Conservation (phyloP, 2,888 invertebrate genomes). For the Congeria kusceri region DNA sequence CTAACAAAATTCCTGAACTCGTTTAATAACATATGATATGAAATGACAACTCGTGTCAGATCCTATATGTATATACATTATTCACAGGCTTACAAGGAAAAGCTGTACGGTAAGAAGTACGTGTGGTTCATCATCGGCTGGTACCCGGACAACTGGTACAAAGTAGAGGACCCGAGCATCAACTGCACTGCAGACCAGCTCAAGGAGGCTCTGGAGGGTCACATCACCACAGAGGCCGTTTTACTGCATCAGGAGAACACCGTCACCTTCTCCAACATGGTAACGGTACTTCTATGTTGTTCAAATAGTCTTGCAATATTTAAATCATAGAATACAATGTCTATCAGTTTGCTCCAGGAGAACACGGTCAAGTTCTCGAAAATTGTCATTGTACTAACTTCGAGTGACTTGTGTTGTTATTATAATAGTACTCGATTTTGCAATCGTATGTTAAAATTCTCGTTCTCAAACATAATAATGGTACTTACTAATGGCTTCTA, state of each 20-base stretch:
- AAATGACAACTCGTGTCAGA: no score
- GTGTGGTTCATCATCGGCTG: constrained; percentile 99
- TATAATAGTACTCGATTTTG: no score
- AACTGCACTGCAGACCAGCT: constrained; percentile 97
- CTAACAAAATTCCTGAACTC: no score
- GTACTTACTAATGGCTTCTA: no score
- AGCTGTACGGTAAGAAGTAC: constrained; percentile 96
- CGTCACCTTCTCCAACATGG: constrained; percentile 96
- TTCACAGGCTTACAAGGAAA: constrained; percentile 91
- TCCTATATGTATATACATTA: no score
- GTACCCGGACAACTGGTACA: constrained; percentile 99
- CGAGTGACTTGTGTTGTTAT: no score
- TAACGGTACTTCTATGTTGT: constrained; percentile 64
- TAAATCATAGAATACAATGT: no score
- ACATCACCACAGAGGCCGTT: constrained; percentile 98
- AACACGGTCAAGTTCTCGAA: constrained; percentile 94
- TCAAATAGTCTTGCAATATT: no score
- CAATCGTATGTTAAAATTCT: no score
- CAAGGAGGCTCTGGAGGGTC: constrained; percentile 97
- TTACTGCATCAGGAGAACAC: constrained; percentile 98
- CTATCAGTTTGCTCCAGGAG: constrained; percentile 98
- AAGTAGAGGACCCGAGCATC: constrained; percentile 91
- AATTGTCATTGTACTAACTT: constrained; percentile 87
- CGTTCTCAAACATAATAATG: no score
- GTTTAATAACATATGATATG: no score